Conservation (phyloP, 1,140 invertebrate genomes). For the Drosophila ercepeae region DNA sequence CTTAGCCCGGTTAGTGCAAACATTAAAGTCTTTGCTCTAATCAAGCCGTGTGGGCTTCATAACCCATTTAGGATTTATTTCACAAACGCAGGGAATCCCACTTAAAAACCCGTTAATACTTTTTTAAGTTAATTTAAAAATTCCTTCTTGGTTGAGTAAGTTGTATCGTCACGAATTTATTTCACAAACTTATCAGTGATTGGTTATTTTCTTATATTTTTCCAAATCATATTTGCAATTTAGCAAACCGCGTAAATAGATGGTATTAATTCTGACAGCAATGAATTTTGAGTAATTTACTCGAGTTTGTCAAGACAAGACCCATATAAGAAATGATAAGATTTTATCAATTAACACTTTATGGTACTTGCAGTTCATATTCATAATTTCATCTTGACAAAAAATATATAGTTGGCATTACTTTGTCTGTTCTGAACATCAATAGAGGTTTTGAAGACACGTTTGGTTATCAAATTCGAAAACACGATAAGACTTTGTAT, state of each 20-base stretch:
- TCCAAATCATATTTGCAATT: neutral
- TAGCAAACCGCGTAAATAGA: neutral
- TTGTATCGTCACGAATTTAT: neutral
- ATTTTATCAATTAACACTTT: neutral
- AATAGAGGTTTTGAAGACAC: neutral
- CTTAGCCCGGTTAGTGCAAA: slow-evolving; percentile 2
- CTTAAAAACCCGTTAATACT: no score
- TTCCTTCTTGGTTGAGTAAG: neutral
- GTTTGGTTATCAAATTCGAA: slow-evolving; percentile 14
- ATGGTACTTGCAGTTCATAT: slow-evolving; percentile 6
- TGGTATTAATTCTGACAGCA: neutral
- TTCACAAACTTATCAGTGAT: neutral
- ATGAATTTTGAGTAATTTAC: neutral
- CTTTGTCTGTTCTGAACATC: neutral
- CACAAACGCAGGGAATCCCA: neutral
- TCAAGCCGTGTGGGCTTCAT: slow-evolving; percentile 1
- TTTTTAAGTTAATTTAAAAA: neutral
- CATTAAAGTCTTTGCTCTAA: slow-evolving; percentile 2
- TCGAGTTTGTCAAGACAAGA: neutral
- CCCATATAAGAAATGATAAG: neutral
- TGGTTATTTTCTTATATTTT: neutral
- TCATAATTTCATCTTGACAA: slow-evolving; percentile 27
- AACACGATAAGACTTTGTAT: neutral
- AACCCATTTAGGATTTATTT: neutral
- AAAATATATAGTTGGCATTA: slow-evolving; percentile 21